Evolutionary conservation across 2,888 invertebrate genomes (phyloP).

Genomic region (Physocephala rufipes): DNA sequence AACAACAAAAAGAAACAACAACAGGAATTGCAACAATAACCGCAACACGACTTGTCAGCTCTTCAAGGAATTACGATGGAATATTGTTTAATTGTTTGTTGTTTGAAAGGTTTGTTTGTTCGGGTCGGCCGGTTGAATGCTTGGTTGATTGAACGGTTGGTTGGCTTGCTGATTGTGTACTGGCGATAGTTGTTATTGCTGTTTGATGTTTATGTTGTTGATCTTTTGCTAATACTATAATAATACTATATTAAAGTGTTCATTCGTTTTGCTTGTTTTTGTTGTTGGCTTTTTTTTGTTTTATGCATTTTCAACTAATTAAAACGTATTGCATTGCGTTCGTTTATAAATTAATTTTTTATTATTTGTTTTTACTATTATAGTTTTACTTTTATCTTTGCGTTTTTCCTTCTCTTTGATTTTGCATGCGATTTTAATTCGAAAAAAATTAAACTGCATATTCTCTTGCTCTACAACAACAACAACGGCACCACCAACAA

Average conservation of each 20-base stretch:
- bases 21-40: not conserved
- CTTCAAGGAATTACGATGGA: not conserved
- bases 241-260: not conserved
- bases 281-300: not conserved
- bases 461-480: too few species aligned
- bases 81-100: slow-evolving; percentile 25
- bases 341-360: not conserved
- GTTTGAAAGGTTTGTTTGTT: not conserved
- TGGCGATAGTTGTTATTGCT: not conserved
- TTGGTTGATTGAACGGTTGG: too few species aligned
- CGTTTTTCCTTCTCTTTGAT: not conserved
- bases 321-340: not conserved
- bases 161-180: too few species aligned
- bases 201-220: not conserved
- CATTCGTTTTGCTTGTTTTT: not conserved
- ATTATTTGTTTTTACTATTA: too few species aligned
- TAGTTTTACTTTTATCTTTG: not conserved
- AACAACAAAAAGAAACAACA: too few species aligned
- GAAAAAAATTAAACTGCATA: too few species aligned
- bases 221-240: too few species aligned
- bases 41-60: not conserved
- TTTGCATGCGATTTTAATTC: slow-evolving; percentile 1
- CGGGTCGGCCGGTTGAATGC: too few species aligned
- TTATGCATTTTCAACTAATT: not conserved
- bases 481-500: too few species aligned